phyloP scores from a whole-genome alignment of 2,113 vertebrate genomes.

The Brachirus orientalis region DNA sequence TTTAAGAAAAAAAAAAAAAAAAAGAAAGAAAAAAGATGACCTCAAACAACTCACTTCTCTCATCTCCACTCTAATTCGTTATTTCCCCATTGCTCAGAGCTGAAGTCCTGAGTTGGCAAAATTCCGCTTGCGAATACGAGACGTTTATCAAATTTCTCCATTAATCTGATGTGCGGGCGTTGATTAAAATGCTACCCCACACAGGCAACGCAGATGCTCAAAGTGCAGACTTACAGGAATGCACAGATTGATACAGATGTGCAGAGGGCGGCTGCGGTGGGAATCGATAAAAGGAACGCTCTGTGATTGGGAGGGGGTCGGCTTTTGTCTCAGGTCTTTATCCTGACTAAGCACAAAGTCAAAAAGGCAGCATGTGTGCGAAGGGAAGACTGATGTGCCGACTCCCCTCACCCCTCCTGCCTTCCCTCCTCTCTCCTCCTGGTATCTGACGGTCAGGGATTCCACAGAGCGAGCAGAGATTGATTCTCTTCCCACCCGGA shows the following conservation, averaged over 20 bases:
- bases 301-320: slow-evolving; percentile 30
- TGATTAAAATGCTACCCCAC: slow-evolving; percentile 74
- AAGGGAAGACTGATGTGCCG: slow-evolving; percentile 63
- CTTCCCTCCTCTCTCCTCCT: background rate
- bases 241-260: slow-evolving; percentile 70
- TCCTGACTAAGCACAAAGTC: slow-evolving; percentile 71
- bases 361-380: slow-evolving; percentile 67
- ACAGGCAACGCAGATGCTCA: slow-evolving; percentile 66
- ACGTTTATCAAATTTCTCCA: slow-evolving; percentile 78
- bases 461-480: slow-evolving; percentile 67
- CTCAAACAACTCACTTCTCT: slow-evolving; percentile 73
- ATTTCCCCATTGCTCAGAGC: slow-evolving; percentile 63
- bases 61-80: slow-evolving; percentile 71
- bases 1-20: slow-evolving; percentile 59
- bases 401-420: background rate
- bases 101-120: slow-evolving; percentile 74
- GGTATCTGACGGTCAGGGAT: slow-evolving; percentile 58
- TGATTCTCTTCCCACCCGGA: slow-evolving; percentile 68
- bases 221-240: slow-evolving; percentile 58
- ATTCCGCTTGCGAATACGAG: slow-evolving; percentile 62
- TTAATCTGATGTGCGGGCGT: slow-evolving; percentile 72
- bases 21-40: slow-evolving; percentile 46
- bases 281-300: slow-evolving; percentile 60
- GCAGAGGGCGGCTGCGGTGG: slow-evolving; percentile 49
- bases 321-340: slow-evolving; percentile 64